A percentile compares a stretch with the other conserved stretches of the same genome.
Conservation (phyloP, 2,113 vertebrate species). For the Hemiprocne comata region DNA sequence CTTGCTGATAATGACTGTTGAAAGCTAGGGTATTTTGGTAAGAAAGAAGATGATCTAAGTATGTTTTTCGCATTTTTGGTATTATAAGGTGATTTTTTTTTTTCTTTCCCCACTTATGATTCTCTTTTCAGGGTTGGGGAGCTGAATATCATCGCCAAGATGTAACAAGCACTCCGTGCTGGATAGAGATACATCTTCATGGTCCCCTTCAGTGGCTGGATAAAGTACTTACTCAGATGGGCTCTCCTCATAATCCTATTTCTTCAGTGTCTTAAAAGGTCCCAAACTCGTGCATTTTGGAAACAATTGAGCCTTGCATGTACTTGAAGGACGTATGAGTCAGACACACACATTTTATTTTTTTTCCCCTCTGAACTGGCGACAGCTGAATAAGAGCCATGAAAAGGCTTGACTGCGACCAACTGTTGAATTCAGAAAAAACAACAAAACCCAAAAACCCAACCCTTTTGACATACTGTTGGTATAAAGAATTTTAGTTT, state of each 20-base stretch:
- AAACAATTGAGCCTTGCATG: conserved; percentile 81
- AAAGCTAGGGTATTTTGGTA: background rate
- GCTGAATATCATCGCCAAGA: conserved; percentile 99
- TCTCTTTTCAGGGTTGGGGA: conserved; percentile 92
- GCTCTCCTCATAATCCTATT: conserved; percentile 97
- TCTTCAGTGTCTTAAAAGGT: conserved; percentile 93
- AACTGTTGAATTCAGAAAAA: conserved; percentile 88
- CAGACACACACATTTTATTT: conserved; percentile 75
- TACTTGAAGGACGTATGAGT: conserved; percentile 93
- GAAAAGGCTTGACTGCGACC: conserved; percentile 96
- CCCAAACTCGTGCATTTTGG: conserved; percentile 62
- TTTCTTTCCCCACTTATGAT: background rate
- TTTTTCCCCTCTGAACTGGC: conserved; percentile 49
- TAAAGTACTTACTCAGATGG: conserved; percentile 99
- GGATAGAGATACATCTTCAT: conserved; percentile 98
- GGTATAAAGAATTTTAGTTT: conserved; percentile 80
- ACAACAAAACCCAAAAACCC: background rate
- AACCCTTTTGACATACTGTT: conserved; percentile 59
- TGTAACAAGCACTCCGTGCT: conserved; percentile 98
- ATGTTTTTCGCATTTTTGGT: background rate
- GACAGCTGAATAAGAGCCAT: conserved; percentile 84
- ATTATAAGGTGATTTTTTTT: background rate
- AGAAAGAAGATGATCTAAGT: background rate
- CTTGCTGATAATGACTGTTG: background rate
- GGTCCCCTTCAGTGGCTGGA: conserved; percentile 98